phyloP scores from a whole-genome alignment of 1,140 invertebrate species.

The Megalonaias nervosa region DNA sequence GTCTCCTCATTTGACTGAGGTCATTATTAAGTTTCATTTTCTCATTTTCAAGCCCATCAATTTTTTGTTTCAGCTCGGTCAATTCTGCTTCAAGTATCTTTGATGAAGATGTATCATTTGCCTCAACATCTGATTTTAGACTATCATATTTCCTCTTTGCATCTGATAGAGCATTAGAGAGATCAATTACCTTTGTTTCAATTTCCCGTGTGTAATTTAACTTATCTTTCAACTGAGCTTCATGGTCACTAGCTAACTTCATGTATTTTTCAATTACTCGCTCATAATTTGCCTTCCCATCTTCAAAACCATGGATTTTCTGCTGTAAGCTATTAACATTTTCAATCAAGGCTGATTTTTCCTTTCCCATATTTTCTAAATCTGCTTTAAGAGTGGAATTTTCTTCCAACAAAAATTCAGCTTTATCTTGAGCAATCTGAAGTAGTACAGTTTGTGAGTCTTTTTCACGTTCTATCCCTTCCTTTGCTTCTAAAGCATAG shows the following conservation, averaged over 20 bases:
- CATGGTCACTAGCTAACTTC: slow-evolving; percentile 18
- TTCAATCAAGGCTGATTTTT: slow-evolving; percentile 29
- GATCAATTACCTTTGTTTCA: slow-evolving; percentile 56
- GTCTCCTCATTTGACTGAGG: not conserved
- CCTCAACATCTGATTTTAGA: slow-evolving; percentile 44
- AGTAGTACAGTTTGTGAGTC: slow-evolving; percentile 56
- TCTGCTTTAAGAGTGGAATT: slow-evolving; percentile 35
- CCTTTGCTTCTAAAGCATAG: slow-evolving; percentile 45
- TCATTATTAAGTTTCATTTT: not conserved
- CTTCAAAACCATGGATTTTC: slow-evolving; percentile 34
- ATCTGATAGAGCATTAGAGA: slow-evolving; percentile 58
- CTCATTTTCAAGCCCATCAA: slow-evolving; percentile 30
- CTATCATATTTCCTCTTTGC: slow-evolving; percentile 52
- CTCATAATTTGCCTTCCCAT: slow-evolving; percentile 23
- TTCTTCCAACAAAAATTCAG: slow-evolving; percentile 48
- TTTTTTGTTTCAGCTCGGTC: slow-evolving; percentile 39
- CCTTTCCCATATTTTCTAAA: slow-evolving; percentile 32
- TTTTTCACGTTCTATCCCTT: slow-evolving; percentile 60
- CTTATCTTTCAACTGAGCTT: slow-evolving; percentile 49
- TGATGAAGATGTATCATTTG: slow-evolving; percentile 32
- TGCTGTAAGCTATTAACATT: slow-evolving; percentile 31
- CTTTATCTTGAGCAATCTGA: slow-evolving; percentile 59
- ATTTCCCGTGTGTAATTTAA: slow-evolving; percentile 54
- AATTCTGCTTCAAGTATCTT: slow-evolving; percentile 39
- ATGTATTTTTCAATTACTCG: slow-evolving; percentile 20